Conservation (phyloP, 1,140 invertebrate species). For the Pygmarrhopalites habei region DNA sequence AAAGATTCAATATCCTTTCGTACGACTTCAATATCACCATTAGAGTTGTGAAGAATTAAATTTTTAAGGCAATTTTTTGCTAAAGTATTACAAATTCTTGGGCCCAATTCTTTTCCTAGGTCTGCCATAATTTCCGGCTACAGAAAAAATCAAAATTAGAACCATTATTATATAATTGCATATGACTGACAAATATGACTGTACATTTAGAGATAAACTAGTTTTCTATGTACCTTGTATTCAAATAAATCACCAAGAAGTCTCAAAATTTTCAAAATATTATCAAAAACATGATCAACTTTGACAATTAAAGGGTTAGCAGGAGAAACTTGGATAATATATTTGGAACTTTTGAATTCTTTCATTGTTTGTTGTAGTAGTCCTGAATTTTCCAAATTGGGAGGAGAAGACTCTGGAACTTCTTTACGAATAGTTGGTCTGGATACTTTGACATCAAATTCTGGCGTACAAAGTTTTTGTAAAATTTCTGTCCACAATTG, state of each 20-base stretch:
- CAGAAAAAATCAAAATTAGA: too few species aligned
- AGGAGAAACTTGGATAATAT: slow-evolving; percentile 2
- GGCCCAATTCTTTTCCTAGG: slow-evolving; percentile 6
- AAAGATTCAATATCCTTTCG: slow-evolving; percentile 11
- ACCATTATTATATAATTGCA: background rate
- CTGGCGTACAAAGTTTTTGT: slow-evolving; percentile 20
- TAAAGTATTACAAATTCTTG: slow-evolving; percentile 17
- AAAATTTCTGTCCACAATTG: slow-evolving; percentile 35
- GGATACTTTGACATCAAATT: slow-evolving; percentile 17
- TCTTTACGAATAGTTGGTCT: background rate
- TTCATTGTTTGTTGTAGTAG: background rate
- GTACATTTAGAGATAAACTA: background rate
- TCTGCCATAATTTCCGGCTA: slow-evolving; percentile 11
- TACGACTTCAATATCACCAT: slow-evolving; percentile 27
- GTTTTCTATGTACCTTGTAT: background rate
- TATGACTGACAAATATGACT: background rate
- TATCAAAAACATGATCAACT: slow-evolving; percentile 7
- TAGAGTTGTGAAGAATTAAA: slow-evolving; percentile 27
- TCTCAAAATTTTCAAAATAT: slow-evolving; percentile 6
- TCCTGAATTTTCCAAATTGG: background rate
- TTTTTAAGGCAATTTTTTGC: slow-evolving; percentile 27
- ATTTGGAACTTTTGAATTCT: background rate
- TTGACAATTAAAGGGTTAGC: slow-evolving; percentile 4
- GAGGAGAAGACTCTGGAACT: background rate
- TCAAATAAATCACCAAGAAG: slow-evolving; percentile 4